phyloP scores from a whole-genome alignment of 2,113 vertebrate genomes.

The Chamaetylas fuelleborni region DNA sequence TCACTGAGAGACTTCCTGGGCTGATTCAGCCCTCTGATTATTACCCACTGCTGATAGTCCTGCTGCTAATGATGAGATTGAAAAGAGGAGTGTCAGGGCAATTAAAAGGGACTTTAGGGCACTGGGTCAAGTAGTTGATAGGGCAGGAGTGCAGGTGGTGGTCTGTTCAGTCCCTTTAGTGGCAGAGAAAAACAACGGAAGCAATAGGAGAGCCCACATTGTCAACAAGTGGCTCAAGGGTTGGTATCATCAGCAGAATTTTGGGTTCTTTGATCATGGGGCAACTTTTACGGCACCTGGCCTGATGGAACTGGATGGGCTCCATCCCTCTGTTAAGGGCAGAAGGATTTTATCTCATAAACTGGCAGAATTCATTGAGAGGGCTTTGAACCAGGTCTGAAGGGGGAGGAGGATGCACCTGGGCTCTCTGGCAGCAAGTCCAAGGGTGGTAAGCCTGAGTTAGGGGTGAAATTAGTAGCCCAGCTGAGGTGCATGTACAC shows the following conservation, averaged over 20 bases:
- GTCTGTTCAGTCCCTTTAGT: background rate
- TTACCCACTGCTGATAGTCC: background rate
- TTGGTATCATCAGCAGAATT: too few relatives aligned
- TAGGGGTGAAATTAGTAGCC: background rate
- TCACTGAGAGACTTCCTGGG: background rate
- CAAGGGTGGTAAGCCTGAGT: background rate
- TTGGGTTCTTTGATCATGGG: too few relatives aligned
- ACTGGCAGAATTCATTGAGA: background rate
- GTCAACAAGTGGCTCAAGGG: too few relatives aligned
- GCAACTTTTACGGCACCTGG: background rate
- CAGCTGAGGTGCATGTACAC: background rate
- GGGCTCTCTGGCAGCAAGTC: background rate
- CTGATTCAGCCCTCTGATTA: background rate
- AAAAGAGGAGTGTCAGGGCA: background rate
- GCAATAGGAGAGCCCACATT: background rate
- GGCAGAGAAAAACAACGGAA: background rate
- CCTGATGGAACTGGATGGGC: background rate
- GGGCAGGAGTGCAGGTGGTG: background rate
- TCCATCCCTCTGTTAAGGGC: background rate
- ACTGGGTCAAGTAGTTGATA: background rate
- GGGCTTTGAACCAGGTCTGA: background rate
- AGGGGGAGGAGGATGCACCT: background rate
- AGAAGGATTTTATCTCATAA: background rate
- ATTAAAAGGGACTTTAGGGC: background rate
- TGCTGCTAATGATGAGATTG: background rate